Evolutionary conservation across 2,797 vertebrate species (phyloP).

Genomic region (Cheirogaleus major): DNA sequence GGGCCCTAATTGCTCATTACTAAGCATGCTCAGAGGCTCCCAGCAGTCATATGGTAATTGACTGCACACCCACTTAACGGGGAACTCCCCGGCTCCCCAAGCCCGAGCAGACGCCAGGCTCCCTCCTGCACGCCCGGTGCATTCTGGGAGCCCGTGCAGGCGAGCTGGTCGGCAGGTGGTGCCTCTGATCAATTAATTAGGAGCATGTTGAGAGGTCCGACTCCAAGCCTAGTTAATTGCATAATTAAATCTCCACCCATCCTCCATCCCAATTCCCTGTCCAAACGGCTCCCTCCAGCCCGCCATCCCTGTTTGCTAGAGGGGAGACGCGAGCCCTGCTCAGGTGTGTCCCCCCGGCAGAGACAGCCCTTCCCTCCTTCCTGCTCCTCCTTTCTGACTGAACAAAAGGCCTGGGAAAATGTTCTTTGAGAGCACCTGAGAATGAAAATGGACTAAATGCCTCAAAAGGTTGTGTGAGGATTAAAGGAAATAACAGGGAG

Average conservation of each 20-base stretch:
- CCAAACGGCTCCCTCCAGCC: neutral
- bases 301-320: neutral
- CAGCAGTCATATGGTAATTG: slow-evolving; percentile 49
- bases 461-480: neutral
- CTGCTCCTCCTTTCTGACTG: neutral
- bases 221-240: slow-evolving; percentile 55
- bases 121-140: neutral
- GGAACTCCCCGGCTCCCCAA: slow-evolving; percentile 61
- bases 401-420: neutral
- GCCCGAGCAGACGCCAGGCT: slow-evolving; percentile 20
- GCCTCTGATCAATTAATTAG: slow-evolving; percentile 73
- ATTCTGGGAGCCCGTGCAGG: slow-evolving; percentile 37
- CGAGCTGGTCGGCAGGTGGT: slow-evolving; percentile 35
- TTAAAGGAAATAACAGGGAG: neutral
- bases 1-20: slow-evolving; percentile 50
- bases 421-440: neutral
- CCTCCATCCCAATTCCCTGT: neutral
- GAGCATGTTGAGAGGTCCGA: neutral
- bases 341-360: neutral
- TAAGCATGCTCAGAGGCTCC: slow-evolving; percentile 45
- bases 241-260: slow-evolving; percentile 46
- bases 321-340: neutral
- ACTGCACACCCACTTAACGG: slow-evolving; percentile 15
- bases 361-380: neutral
- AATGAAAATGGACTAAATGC: neutral